Base-by-base conservation (phyloP, 2,113 vertebrate species). In the Numenius arquata region DNA sequence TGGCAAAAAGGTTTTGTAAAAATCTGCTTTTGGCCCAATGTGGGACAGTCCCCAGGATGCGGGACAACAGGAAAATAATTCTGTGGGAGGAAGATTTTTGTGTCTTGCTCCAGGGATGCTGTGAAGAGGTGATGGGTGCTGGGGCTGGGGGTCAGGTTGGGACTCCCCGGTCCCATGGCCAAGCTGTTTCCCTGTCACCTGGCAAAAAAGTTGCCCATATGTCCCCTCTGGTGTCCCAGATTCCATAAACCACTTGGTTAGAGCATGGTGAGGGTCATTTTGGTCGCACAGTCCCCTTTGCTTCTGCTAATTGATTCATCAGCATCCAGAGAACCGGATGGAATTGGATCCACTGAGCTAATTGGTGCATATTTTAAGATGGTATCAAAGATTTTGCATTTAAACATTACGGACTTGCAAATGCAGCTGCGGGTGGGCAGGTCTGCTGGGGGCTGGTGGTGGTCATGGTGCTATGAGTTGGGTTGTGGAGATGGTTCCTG, bases 271-370 rank as follows among this genome's bases (percentile, higher is more conserved):
- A 45, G n/a, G 76, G 45, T 52, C 29, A 21, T 23, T 29, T 15
- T 5, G 38, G 61, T 5, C 14, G 32, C 25, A 0, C 48, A 26
- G 53, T 15, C 63, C 0, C 0, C 25, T 1, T 1, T 0, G 2
- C 32, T 50, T 61, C 68, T 62, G 13, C 34, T 12, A 1, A 26
- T 21, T 8, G 32, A 22, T 26, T 41, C 72, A 29, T 15, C 1
- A 1, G 15, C 16, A 8, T 6, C 48, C 68, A 5, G 62, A 7
- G 5, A 52, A 19, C 23, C 0, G 1, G 48, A 5, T 66, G 87
- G 27, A 81, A 32, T 45, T 4, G 77, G 61, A 50, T 18, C 55
- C 1, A 2, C 29, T 7, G 45, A 61, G 73, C 41, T 53, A 1
- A 11, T 0, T 4, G 61, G 7, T 63, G 81, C 43, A 12, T 85